Base-by-base conservation (phyloP, 2,797 vertebrate species). In the Cuculus canorus region DNA sequence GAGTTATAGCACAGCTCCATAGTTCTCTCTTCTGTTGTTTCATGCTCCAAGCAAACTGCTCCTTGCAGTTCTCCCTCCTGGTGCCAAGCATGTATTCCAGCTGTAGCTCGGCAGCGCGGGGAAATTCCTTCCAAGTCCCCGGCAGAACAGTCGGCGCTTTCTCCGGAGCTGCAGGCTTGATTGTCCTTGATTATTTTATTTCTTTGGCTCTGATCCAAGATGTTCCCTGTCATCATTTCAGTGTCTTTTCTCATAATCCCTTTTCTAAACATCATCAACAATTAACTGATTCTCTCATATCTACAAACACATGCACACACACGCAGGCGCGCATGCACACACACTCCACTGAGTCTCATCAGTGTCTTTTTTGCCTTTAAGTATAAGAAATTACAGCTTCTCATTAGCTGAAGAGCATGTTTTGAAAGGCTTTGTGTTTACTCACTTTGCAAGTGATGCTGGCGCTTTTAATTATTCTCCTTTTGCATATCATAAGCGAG, bases 201-300 rank as follows among this genome's bases (percentile, higher is more conserved):
- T 96, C 97, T 97, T 97, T 98, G 98, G 98, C 98, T 97, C 96
- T 95, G 96, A 95, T 98, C 98, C 98, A 98, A 97, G 95, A 96
- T 97, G 96, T 98, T 98, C 97, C 97, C 96, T 97, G 97, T 97
- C 97, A 98, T 97, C 96, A 94, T 97, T 97, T 96, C 97, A 96
- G 97, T 97, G 97, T 97, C 97, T 98, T 98, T 97, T 96, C 96
- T 97, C 94, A 95, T 98, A 98, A 98, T 98, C 97, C 97, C 96
- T 96, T 98, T 97, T 96, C 97, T 97, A 98, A 98, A 98, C 97
- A 98, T 97, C 94, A 95, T 97, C 96, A 97, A 98, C 98, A 98
- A 98, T 98, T 98, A 98, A 97, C 97, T 94, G 96, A 95, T 97
- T 97, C 97, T 97, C 97, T 95, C 96, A 88, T 93, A 94, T 97